These are phyloP conservation scores for Ceryle rudis DNA, from an alignment of 2,797 vertebrate genomes.

Conservation along the genomic window DNA sequence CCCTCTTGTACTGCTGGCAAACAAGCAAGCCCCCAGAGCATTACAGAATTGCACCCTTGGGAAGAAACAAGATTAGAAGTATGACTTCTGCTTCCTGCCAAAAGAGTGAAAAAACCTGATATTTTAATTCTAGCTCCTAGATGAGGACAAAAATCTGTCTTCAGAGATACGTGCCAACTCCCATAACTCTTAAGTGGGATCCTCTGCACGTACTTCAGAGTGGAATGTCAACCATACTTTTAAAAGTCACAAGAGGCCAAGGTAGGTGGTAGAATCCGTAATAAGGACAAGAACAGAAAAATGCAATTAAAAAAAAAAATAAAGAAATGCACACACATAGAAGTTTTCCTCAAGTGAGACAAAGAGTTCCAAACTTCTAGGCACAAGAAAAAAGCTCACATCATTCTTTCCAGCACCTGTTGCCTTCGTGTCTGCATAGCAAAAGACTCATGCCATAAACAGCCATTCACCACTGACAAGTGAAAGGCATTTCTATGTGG, in stretches of 20 bases:
- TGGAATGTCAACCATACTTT: not conserved
- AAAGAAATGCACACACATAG: not conserved
- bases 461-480: conserved; percentile 35
- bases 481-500: conserved; percentile 37
- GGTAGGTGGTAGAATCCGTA: not conserved
- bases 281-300: not conserved
- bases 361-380: conserved; percentile 36
- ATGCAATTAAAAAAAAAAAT: not conserved
- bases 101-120: not conserved
- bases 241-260: not conserved
- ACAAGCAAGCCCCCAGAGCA: not conserved
- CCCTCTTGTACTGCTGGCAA: not conserved
- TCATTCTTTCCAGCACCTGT: conserved; percentile 55
- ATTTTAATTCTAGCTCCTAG: not conserved
- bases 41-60: not conserved
- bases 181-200: not conserved
- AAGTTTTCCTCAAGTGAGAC: not conserved
- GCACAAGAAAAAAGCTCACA: conserved; percentile 31
- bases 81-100: not conserved
- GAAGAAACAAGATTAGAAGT: not conserved
- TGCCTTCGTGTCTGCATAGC: conserved; percentile 21
- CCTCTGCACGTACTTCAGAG: not conserved
- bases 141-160: conserved; percentile 16
- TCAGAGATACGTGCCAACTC: not conserved
- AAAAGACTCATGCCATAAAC: conserved; percentile 50